These are phyloP conservation scores for Enteromius treurensis DNA, from an alignment of 2,797 vertebrate species.

Conservation along the genomic window DNA sequence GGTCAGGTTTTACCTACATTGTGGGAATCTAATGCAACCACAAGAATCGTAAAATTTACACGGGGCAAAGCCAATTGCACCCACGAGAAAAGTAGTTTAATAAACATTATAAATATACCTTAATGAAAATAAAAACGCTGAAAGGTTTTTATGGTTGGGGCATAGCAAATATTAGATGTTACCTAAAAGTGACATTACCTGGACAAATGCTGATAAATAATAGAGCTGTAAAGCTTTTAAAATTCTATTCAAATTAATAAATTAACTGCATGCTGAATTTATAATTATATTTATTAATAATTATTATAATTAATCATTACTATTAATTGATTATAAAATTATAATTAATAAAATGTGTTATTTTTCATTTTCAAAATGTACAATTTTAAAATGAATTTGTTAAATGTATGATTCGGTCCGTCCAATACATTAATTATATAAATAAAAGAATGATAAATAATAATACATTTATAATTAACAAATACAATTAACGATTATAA, in stretches of 20 bases:
- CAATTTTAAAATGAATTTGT: neutral
- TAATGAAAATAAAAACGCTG: neutral
- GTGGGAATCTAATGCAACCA: neutral
- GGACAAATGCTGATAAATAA: neutral
- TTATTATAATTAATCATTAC: neutral
- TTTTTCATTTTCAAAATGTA: neutral
- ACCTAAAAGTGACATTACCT: neutral
- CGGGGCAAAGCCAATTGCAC: neutral
- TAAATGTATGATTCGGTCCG: neutral
- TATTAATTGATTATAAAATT: neutral
- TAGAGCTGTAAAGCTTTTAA: neutral
- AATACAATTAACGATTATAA: neutral
- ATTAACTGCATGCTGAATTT: neutral
- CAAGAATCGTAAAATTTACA: neutral
- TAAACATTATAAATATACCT: constrained; percentile 1
- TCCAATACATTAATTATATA: neutral
- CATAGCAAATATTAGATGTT: constrained; percentile 1
- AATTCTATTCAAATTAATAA: neutral
- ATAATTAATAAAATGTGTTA: neutral
- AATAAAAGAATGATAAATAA: neutral
- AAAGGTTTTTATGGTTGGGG: neutral
- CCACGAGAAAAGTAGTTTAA: neutral
- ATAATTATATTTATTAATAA: neutral
- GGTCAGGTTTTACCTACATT: neutral
- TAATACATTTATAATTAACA: neutral